Evolutionary conservation across 2,113 vertebrate species (phyloP), one percentile per base, ranked within the genome.

Genomic region (Microcebus tavaratra): DNA sequence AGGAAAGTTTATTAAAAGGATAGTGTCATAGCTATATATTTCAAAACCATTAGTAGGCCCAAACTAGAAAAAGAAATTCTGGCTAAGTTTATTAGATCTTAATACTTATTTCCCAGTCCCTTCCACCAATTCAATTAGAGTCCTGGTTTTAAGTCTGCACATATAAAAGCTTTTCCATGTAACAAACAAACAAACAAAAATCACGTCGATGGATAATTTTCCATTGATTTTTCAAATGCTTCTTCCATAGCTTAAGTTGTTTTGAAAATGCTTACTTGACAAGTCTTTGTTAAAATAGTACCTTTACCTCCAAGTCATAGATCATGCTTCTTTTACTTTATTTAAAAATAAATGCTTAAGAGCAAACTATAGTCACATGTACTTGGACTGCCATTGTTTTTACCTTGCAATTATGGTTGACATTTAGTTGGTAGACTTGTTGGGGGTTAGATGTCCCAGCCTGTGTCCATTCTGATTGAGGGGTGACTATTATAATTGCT

Each of bases 281-380:
- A 76, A 42, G 9, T 39, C 61, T 91, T 70, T 50, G 14, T 68
- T 48, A 63, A 95, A 95, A 80, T 10, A 68, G 36, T 65, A 50
- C 21, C 2, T 83, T 80, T 55, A 55, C n/a, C 50, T 91, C 55
- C 83, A 79, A 83, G 63, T 9, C 31, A 45, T n/a, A 63, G 10
- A 42, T 55, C 72, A 2, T 73, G 57, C 39, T 96, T 93, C 57
- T 79, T 94, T 76, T 36, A 75, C 42, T 89, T 89, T 76, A 75
- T 88, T 88, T 87, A 89, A 91, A 82, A 94, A 85, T 80, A 88
- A 91, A 81, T 94, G 48, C 25, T 90, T 45, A 90, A 72, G 42
- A 76, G 27, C n/a, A 93, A 75, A 42, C 17, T 50, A 17, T 6
- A 34, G 15, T 81, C 9, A 81, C 78, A 73, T 42, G 8, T 18